Evolutionary conservation across 2,888 invertebrate genomes (phyloP).

Genomic region (Leptothorax acervorum): DNA sequence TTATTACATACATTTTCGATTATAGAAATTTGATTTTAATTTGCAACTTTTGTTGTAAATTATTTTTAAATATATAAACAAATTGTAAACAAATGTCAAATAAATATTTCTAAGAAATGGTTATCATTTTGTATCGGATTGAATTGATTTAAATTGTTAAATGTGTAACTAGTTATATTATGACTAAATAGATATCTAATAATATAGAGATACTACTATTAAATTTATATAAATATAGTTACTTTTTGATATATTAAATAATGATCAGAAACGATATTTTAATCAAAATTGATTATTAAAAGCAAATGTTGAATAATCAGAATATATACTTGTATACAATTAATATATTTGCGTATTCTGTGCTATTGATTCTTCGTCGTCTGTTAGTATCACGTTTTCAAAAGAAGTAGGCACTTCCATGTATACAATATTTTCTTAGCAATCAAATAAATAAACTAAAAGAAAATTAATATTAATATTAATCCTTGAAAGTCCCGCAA

Average conservation of each 20-base stretch:
- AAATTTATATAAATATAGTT: too few species aligned
- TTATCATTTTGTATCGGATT: neutral
- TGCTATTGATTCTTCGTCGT: constrained; percentile 77
- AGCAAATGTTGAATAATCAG: neutral
- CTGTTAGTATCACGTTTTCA: constrained; percentile 33
- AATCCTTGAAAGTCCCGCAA: neutral
- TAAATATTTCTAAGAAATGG: neutral
- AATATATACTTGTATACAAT: neutral
- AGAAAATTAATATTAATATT: constrained; percentile 6
- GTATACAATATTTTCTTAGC: neutral
- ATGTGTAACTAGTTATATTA: neutral
- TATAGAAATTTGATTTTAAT: neutral
- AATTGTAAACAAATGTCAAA: neutral
- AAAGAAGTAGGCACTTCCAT: neutral
- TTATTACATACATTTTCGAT: neutral
- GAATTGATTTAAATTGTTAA: neutral
- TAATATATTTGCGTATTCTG: constrained; percentile 73
- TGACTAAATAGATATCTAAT: neutral
- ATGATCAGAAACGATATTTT: neutral
- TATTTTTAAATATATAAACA: neutral
- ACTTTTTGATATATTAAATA: neutral
- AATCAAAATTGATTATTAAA: neutral
- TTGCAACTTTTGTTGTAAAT: neutral
- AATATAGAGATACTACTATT: neutral
- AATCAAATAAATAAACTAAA: neutral